Conservation (phyloP, 2,888 invertebrate genomes). For the Chydorus sphaericus region DNA sequence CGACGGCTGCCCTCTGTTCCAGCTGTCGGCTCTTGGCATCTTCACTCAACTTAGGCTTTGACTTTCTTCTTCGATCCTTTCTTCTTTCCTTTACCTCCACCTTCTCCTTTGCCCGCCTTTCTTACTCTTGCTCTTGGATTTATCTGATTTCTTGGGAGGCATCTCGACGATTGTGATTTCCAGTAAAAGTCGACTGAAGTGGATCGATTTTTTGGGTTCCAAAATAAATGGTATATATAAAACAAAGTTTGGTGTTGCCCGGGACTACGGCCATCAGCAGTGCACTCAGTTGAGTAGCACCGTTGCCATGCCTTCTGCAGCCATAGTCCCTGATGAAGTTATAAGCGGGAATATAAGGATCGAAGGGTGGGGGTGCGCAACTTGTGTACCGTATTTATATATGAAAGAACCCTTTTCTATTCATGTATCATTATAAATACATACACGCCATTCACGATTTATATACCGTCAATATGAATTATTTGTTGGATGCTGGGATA, state of each 20-base stretch:
- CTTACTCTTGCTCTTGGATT: not conserved
- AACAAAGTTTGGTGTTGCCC: not conserved
- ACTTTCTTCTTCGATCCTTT: constrained; percentile 1
- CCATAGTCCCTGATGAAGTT: no score
- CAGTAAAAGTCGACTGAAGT: not conserved
- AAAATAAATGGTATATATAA: not conserved
- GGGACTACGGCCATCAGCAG: not conserved
- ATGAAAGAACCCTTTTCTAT: no score
- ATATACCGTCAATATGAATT: no score
- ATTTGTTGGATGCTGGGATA: no score
- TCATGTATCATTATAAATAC: no score
- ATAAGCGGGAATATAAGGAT: no score
- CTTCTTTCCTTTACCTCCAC: not conserved
- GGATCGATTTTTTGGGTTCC: not conserved
- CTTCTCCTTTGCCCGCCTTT: not conserved
- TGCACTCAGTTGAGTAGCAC: no score
- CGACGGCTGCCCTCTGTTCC: constrained; percentile 60
- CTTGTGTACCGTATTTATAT: no score
- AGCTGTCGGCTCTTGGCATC: constrained; percentile 7
- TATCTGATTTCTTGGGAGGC: constrained; percentile 1
- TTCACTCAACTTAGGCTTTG: not conserved
- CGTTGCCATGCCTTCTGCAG: not conserved
- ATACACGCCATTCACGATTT: no score
- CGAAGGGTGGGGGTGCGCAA: no score
- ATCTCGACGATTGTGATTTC: not conserved